Evolutionary conservation across 37 sponge, comb jelly and placozoan genomes (phyloP), one percentile per base, ranked within the genome.

Genomic region (Mnemiopsis leidyi): DNA sequence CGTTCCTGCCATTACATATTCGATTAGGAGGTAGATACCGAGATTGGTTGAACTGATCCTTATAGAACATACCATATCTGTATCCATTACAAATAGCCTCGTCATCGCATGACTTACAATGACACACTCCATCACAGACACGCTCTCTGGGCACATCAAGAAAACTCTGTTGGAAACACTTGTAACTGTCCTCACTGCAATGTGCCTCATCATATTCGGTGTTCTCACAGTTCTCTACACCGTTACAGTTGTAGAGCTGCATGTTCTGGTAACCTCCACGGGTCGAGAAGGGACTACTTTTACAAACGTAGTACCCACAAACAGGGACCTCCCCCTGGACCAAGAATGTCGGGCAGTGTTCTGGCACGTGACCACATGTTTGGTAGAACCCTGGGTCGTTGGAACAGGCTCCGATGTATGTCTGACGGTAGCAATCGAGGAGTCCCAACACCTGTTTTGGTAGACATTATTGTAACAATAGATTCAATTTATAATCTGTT

Each of bases 331-430:
- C 9, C 9, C 61, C 61, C 5, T 13, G 5, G 61, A 48, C 13
- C 13, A 18, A 13, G 61, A 18, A 48, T 5, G 61, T 48, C 9
- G 9, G 9, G 13, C 61, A 48, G 13, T 13, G 5, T 48, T 48
- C 61, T 48, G 37, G 20, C 35, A 36, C 82, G 82, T 79, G 82
- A 2, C 82, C 82, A 79, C 82, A 79, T 1, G 29, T 29, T 35
- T 79, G 82, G 82, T 79, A 79, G 36, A 79, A 79, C 36, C 82
- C 82, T 2, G 82, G 82, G 29, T 79, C 82, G 73, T 69, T 20
- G 7, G 24, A 21, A 69, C 73, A 69, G 9, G 29, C 29, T 69
- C 29, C 73, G 21, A 25, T 69, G 73, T 69, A 25, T 1, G 2
- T 25, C n/a, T 69, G 73, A 3, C 61, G 5, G 61, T 48, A 48